Evolutionary conservation across 2,797 vertebrate genomes (phyloP), one percentile per base, ranked within the genome.

Genomic region (Enteromius thamalakanensis): DNA sequence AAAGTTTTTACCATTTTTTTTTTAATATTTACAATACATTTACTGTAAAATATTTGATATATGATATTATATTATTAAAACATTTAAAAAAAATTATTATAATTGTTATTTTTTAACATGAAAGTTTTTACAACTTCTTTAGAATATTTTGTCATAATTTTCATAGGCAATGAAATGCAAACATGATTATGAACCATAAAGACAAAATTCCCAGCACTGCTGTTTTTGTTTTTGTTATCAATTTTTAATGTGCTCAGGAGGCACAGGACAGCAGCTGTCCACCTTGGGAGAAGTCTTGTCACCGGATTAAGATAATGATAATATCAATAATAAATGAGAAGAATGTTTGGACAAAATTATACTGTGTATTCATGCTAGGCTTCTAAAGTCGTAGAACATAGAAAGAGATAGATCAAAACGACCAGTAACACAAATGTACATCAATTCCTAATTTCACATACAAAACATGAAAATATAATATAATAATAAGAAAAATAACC

Each of bases 221-320:
- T 78, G 47, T 49, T 80, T 78, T 49, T 79, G 51, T 83, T 78
- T 26, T 78, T 62, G 53, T 51, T 49, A 8, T 69, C 49, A 2
- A 71, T 83, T 64, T 78, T 83, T 78, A 71, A 83, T 78, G 42
- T 49, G 42, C 82, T 32, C 37, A 29, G 42, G 37, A 83, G 67
- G 65, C 75, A 83, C 32, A 71, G 67, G 40, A 51, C 67, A 83
- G 9, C 65, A 68, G 64, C 49, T 82, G 34, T 17, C 72, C 81
- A 76, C 74, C 74, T 68, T 55, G 71, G 80, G 80, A 77, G 74
- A 68, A 47, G 23, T 49, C 65, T 42, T 71, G 82, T 83, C 82
- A 78, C 60, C 60, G 15, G 75, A 78, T 78, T 70, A 74, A 58
- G 55, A 67, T 74, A 82, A 67, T 82, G 67, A 74, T 68, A 45